Conservation (phyloP, 2,888 invertebrate genomes). For the Lasioglossum pauxillum region DNA sequence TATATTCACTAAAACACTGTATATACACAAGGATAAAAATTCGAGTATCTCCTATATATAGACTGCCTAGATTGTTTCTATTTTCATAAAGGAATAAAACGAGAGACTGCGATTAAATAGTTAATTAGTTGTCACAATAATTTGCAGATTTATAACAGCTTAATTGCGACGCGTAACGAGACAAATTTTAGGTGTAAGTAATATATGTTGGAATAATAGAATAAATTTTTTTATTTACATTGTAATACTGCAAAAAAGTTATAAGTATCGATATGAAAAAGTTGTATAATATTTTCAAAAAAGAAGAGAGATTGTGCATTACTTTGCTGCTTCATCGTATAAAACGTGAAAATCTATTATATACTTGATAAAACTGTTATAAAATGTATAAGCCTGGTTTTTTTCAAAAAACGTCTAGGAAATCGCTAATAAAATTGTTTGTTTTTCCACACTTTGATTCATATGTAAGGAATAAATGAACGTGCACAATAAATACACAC, state of each 20-base stretch:
- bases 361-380: conserved; percentile 28
- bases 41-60: conserved; percentile 23
- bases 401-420: background rate
- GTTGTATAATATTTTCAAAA: conserved; percentile 34
- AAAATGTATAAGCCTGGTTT: conserved; percentile 10
- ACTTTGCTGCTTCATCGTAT: conserved; percentile 28
- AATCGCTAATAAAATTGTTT: background rate
- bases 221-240: conserved; percentile 56
- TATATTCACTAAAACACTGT: conserved; percentile 20
- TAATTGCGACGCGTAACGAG: conserved; percentile 21
- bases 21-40: conserved; percentile 26
- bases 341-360: conserved; percentile 34
- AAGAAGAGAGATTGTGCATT: conserved; percentile 55
- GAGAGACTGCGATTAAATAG: conserved; percentile 18
- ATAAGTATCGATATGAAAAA: conserved; percentile 36
- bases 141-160: conserved; percentile 25
- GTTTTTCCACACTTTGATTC: conserved; percentile 7
- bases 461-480: conserved; percentile 25
- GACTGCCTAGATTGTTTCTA: conserved; percentile 30
- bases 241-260: conserved; percentile 49
- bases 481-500: conserved; percentile 35
- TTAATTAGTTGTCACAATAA: conserved; percentile 14
- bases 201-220: conserved; percentile 44
- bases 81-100: conserved; percentile 13
- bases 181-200: conserved; percentile 37